Evolutionary conservation across 1,140 invertebrate species (phyloP), one percentile per base, ranked within the genome.

Genomic region (Cataglyphis hispanica): DNA sequence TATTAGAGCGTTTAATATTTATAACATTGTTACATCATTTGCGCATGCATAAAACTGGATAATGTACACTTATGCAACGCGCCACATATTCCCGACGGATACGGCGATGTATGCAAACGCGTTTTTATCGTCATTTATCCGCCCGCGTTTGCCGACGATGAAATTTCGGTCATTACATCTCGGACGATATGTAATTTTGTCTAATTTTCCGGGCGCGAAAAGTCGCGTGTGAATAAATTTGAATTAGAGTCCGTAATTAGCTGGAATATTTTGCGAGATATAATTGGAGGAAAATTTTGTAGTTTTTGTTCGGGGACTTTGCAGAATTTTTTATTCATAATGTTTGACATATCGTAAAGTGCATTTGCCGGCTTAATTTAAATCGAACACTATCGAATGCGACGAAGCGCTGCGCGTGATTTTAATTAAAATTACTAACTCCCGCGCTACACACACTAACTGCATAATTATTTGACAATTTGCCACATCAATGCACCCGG

Each of bases 381-480:
- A 84, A 61, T 76, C 61, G 81, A 3, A 63, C 81, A 84, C 72
- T 84, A 84, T 84, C 46, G 81, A 84, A 84, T 77, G 31, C 61
- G 25, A 13, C 64, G 22, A 19, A 43, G 43, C 37, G 8, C 27
- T 31, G 27, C 70, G 60, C 60, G 81, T 77, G 70, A 66, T 84
- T 84, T 77, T 84, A 84, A 84, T 84, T 77, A 84, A 84, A 84
- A 84, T 84, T 84, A 77, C 70, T 76, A 64, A 64, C 74, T 78
- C 37, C 34, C 75, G 25, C 27, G 40, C 46, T 61, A 64, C n/a
- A 67, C 60, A 67, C 46, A 67, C 60, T 83, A 67, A 81, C 67
- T 56, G 70, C 81, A 77, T 84, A 84, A 84, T 84, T 84, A 84
- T 84, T 84, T 77, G 72, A 75, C 72, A 77, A 66, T 77, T 77